Conservation (phyloP, 2,888 invertebrate species). For the Napeogenes sylphis region DNA sequence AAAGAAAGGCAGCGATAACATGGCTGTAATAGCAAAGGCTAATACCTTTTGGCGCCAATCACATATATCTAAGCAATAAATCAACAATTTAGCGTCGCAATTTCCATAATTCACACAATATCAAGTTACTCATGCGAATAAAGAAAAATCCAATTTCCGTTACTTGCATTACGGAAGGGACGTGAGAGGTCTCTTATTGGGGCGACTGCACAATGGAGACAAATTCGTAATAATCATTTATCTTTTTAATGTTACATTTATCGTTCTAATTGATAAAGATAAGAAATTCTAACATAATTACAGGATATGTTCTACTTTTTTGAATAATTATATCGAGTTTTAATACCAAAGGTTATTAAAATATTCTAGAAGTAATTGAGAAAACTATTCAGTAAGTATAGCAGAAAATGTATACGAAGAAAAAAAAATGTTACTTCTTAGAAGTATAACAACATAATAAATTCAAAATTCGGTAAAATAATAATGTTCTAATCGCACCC, state of each 20-base stretch:
- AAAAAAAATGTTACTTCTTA: no score
- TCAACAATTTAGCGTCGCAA: conserved; percentile 72
- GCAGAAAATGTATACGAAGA: no score
- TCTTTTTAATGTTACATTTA: conserved; percentile 16
- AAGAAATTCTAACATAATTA: no score
- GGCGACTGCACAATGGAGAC: conserved; percentile 23
- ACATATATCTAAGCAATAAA: conserved; percentile 62
- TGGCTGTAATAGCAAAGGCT: background rate
- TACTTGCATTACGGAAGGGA: conserved; percentile 63
- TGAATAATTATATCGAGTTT: no score
- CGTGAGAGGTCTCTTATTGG: conserved; percentile 33
- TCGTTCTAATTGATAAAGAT: no score
- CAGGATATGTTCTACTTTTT: no score
- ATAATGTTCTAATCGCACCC: conserved; percentile 24
- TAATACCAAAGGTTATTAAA: no score
- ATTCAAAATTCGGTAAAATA: no score
- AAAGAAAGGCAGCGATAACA: background rate
- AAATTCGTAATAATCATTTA: conserved; percentile 21
- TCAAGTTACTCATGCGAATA: conserved; percentile 69
- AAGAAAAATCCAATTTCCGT: conserved; percentile 73
- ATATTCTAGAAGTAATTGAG: no score
- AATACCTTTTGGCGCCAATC: conserved; percentile 23
- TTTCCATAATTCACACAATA: conserved; percentile 77
- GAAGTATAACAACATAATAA: no score
- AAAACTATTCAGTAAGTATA: no score